Evolutionary conservation across 2,888 invertebrate species (phyloP).

Genomic region (Crioceris asparagi): DNA sequence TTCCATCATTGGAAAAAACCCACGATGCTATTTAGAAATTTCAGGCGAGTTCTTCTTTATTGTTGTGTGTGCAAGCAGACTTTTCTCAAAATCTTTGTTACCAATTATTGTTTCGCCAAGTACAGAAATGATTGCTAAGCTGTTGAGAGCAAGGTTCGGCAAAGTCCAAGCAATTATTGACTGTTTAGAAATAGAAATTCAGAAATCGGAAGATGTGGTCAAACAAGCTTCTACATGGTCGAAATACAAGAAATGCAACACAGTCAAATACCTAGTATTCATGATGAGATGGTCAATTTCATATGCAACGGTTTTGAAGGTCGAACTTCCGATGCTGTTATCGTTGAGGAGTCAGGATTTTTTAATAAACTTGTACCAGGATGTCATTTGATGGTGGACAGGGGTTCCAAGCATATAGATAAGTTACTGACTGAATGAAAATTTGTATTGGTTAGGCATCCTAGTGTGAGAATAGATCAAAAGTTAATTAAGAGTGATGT

Average conservation of each 20-base stretch:
- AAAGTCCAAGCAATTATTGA: conserved; percentile 12
- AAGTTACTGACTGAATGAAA: background rate
- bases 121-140: too few relatives aligned
- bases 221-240: conserved; percentile 13
- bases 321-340: conserved; percentile 6
- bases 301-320: conserved; percentile 15
- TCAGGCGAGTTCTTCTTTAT: too few relatives aligned
- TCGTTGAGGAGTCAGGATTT: background rate
- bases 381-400: background rate
- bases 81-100: conserved; percentile 8
- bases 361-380: background rate
- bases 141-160: conserved; percentile 8
- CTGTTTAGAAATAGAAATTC: conserved; percentile 13
- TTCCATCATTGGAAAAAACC: too few relatives aligned
- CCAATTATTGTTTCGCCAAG: too few relatives aligned
- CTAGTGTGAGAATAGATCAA: conserved; percentile 15
- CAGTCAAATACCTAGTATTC: too few relatives aligned
- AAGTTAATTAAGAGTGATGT: conserved; percentile 17
- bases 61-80: conserved; percentile 7
- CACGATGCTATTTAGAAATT: too few relatives aligned
- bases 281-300: conserved; percentile 16
- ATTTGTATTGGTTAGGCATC: conserved; percentile 16
- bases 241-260: too few relatives aligned
- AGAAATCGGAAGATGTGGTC: conserved; percentile 12
- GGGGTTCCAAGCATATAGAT: background rate